Base-by-base conservation (phyloP, 2,888 invertebrate genomes). In the Panzeria rudis region DNA sequence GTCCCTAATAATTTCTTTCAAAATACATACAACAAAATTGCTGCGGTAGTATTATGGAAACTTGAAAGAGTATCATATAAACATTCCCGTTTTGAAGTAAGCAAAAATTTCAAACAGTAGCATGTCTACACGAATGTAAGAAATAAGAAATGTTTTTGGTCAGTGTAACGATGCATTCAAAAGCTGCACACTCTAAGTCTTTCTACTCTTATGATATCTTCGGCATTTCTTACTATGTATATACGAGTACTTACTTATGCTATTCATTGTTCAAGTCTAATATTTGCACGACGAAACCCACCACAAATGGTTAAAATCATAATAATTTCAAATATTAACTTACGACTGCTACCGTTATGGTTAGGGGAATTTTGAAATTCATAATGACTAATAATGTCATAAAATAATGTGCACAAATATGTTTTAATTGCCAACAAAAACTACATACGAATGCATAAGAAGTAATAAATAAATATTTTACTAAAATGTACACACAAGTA, bases 381-480 rank as follows among this genome's bases (percentile, higher is more conserved):
- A 85, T 73, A 81, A 78, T 69, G 85, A n/a, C 71, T 82, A 85
- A 82, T 75, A 85, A 79, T 85, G 82, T 79, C 75, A n/a, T n/a
- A n/a, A n/a, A 85, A 82, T 75, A 85, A 79, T 85, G 82, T 79
- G 75, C 71, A 71, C 41, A 85, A 75, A 64, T 75, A 66, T 75
- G 62, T 61, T 76, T 79, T 52, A 29, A 62, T 62, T 47, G 25
- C 54, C 41, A 41, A 47, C 17, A 38, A 35, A 52, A 17, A 68
- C 25, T 23, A 29, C 50, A 41, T 8, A 54, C 23, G 6, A 32
- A 56, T 59, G n/a, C 59, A 73, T 44, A 66, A 73, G 38, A 80
- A 66, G 25, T 59, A 80, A 66, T 71, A 56, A 79, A 62, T 78
- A 64, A 56, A 73, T 66, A 29, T 68, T 61, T 59, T 44, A 32